Evolutionary conservation across 2,888 invertebrate genomes (phyloP).

Genomic region (Lagria hirta): DNA sequence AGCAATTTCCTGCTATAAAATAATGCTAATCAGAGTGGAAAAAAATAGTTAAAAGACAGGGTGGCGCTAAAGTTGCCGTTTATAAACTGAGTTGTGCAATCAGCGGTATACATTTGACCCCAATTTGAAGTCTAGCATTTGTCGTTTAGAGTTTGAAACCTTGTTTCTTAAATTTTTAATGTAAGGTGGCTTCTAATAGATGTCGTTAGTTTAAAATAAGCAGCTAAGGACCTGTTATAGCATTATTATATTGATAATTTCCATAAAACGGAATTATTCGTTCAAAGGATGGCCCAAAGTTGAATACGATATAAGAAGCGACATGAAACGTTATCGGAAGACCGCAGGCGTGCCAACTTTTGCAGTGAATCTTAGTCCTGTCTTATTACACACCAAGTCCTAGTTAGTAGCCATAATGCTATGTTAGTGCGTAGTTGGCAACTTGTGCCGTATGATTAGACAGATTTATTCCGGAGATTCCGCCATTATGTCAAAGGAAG

Average conservation of each 20-base stretch:
- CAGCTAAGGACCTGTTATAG: no score
- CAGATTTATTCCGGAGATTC: constrained; percentile 52
- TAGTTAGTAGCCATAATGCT: constrained; percentile 49
- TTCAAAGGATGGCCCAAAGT: constrained; percentile 18
- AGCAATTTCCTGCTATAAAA: no score
- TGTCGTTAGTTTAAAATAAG: no score
- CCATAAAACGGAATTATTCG: constrained; percentile 29
- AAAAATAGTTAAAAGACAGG: no score
- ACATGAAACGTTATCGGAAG: constrained; percentile 42
- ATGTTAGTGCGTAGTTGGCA: constrained; percentile 53
- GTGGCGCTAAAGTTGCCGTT: no score
- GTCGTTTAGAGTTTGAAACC: no score
- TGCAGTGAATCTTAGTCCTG: constrained; percentile 46
- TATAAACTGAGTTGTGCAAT: no score
- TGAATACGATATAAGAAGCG: constrained; percentile 39
- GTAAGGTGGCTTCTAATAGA: constrained; percentile 13
- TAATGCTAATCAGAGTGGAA: no score
- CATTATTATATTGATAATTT: no score
- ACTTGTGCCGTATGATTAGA: constrained; percentile 54
- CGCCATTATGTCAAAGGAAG: constrained; percentile 50
- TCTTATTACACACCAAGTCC: constrained; percentile 46
- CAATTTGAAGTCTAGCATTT: no score
- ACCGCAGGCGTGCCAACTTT: constrained; percentile 42
- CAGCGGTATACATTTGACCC: no score
- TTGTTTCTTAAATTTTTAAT: no score